Evolutionary conservation across 2,888 invertebrate species (phyloP).

Genomic region (Noctua janthina): DNA sequence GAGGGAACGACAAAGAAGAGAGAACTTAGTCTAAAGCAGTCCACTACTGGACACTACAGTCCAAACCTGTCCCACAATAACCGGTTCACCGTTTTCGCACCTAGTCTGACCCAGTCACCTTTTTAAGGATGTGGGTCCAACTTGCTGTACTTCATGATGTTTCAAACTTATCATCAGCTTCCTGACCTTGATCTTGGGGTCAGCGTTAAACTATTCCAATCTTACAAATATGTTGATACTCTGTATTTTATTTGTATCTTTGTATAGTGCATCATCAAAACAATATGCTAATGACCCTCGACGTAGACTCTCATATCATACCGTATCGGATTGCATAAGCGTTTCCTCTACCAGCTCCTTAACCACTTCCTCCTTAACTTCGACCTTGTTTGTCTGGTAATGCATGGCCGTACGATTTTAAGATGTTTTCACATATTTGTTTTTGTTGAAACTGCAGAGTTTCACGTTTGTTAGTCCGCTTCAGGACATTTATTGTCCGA

Average conservation of each 20-base stretch:
- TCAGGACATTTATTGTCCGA: conserved; percentile 14
- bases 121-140: not conserved
- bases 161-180: not conserved
- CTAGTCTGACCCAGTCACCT: not conserved
- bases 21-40: not conserved
- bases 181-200: not conserved
- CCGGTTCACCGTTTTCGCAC: not conserved
- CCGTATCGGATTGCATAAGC: conserved; percentile 60
- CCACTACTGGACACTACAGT: not conserved
- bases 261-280: conserved; percentile 29
- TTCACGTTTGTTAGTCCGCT: conserved; percentile 18
- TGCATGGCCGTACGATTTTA: conserved; percentile 5
- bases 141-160: not conserved
- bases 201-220: not conserved
- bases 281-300: conserved; percentile 44
- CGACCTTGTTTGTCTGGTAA: conserved; percentile 59
- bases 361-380: conserved; percentile 63
- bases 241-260: not conserved
- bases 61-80: not conserved
- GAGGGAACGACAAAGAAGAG: no score
- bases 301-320: conserved; percentile 24
- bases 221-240: not conserved
- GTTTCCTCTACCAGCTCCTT: conserved; percentile 47
- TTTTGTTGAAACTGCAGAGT: conserved; percentile 21
- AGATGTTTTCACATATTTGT: conserved; percentile 10